Conservation (phyloP, 1,140 invertebrate genomes). For the Aporrectodea caliginosa region DNA sequence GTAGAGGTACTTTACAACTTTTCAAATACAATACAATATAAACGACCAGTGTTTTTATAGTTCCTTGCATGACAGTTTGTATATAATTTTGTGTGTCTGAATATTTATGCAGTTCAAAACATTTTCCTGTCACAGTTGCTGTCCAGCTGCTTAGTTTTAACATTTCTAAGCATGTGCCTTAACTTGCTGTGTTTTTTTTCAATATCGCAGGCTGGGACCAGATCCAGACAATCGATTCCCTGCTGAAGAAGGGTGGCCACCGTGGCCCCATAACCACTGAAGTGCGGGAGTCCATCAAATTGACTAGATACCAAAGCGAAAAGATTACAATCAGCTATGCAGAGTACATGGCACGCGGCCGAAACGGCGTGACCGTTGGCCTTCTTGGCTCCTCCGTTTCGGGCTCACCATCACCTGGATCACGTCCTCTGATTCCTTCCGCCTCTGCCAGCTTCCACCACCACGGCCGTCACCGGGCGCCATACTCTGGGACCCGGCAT, state of each 20-base stretch:
- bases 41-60: too few species aligned
- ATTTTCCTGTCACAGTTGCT: too few species aligned
- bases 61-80: too few species aligned
- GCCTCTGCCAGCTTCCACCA: background rate
- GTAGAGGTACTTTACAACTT: too few species aligned
- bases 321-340: conserved; percentile 77
- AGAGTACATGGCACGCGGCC: conserved; percentile 61
- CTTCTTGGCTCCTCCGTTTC: background rate
- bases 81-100: too few species aligned
- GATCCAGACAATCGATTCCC: conserved; percentile 93
- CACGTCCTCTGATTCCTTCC: background rate
- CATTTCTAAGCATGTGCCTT: too few species aligned
- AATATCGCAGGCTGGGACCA: conserved; percentile 51
- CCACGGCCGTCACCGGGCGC: background rate
- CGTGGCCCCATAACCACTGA: conserved; percentile 81
- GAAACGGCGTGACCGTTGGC: background rate
- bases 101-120: too few species aligned
- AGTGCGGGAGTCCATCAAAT: conserved; percentile 80
- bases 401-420: background rate
- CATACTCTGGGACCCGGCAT: background rate
- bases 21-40: too few species aligned
- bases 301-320: conserved; percentile 80
- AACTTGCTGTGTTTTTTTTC: conserved; percentile 24
- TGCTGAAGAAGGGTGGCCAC: conserved; percentile 93
- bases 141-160: too few species aligned